Evolutionary conservation across 2,113 vertebrate species (phyloP).

Genomic region (Bucco capensis): DNA sequence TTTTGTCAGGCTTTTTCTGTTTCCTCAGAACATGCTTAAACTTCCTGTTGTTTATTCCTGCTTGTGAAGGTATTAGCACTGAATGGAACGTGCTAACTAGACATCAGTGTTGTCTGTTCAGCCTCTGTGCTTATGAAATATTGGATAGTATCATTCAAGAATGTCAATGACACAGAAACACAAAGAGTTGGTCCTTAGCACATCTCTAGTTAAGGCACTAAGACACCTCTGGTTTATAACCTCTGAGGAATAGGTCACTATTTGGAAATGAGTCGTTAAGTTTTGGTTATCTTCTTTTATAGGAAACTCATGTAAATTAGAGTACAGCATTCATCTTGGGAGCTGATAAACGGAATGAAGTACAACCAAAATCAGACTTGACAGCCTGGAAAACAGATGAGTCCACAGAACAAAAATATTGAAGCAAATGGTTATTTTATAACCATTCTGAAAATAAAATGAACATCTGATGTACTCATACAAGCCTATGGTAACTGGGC

Average conservation of each 20-base stretch:
- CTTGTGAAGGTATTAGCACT: not conserved
- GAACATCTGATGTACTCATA: not conserved
- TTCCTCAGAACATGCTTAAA: not conserved
- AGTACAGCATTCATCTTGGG: not conserved
- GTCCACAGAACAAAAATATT: not conserved
- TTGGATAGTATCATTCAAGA: not conserved
- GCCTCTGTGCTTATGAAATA: not conserved
- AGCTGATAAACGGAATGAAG: not conserved
- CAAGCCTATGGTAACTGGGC: not conserved
- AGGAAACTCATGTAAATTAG: not conserved
- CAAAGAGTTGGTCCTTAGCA: not conserved
- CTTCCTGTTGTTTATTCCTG: not conserved
- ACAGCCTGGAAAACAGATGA: not conserved
- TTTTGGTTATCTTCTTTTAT: not conserved
- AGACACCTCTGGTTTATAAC: not conserved
- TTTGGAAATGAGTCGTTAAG: not conserved
- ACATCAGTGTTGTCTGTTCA: not conserved
- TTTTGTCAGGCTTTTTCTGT: not conserved
- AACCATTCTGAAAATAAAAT: not conserved
- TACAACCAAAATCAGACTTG: not conserved
- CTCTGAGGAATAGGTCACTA: not conserved
- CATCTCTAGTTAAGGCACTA: not conserved
- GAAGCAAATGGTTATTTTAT: not conserved
- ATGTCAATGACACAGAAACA: not conserved
- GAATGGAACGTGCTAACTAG: not conserved